Percentiles rank a stretch among this genome's conserved stretches.
Conservation (phyloP, 2,797 vertebrate genomes). For the Lepidocolaptes lacrymiger region DNA sequence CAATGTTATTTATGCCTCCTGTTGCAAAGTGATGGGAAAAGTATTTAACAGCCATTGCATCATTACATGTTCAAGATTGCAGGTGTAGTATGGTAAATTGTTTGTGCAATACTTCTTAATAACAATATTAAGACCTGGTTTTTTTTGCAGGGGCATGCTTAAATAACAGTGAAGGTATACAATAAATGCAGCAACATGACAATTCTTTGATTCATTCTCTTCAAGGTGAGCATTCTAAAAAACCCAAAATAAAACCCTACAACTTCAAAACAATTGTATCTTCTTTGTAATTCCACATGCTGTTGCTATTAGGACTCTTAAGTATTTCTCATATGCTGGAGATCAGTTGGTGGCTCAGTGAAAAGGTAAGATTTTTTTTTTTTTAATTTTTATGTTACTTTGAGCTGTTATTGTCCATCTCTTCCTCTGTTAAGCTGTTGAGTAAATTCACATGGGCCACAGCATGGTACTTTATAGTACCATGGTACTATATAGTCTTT, state of each 20-base stretch:
- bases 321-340: background rate
- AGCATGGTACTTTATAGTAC: background rate
- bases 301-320: background rate
- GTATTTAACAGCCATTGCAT: background rate
- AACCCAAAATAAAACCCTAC: too few species aligned
- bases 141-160: background rate
- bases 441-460: background rate
- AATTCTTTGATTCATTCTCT: background rate
- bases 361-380: background rate
- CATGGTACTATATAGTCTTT: too few species aligned
- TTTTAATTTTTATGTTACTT: background rate
- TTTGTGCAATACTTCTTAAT: background rate
- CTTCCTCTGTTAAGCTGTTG: background rate
- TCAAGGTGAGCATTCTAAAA: background rate
- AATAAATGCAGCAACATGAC: background rate
- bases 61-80: background rate
- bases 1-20: background rate
- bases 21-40: background rate
- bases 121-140: background rate
- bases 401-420: background rate
- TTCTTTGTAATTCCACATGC: background rate
- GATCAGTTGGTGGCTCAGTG: rapidly evolving
- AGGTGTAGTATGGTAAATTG: background rate
- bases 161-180: background rate
- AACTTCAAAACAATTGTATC: background rate